Conservation (phyloP, 2,888 invertebrate species). For the Chrysolina oricalcia region DNA sequence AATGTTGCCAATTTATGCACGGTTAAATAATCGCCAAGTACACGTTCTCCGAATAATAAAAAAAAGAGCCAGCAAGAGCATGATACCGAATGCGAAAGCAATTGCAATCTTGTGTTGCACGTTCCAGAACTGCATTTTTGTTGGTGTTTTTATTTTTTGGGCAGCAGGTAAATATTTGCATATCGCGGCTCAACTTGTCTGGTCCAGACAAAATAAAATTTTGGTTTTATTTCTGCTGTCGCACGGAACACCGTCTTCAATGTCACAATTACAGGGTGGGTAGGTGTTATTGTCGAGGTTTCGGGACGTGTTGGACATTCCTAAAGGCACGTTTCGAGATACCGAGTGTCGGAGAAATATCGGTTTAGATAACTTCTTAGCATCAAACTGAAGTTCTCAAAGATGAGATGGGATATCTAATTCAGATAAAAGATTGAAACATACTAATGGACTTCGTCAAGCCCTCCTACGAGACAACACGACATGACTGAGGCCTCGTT, state of each 20-base stretch:
- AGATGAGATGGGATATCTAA: too few relatives aligned
- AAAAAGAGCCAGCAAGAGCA: conserved; percentile 41
- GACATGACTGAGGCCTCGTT: too few relatives aligned
- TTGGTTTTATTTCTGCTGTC: conserved; percentile 60
- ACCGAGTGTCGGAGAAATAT: background rate
- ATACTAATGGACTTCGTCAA: too few relatives aligned
- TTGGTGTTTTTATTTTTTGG: conserved; percentile 48
- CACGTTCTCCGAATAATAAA: conserved; percentile 37
- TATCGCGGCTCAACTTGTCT: conserved; percentile 64
- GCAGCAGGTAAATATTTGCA: conserved; percentile 63
- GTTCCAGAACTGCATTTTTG: conserved; percentile 48
- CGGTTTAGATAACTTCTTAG: background rate
- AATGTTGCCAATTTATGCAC: conserved; percentile 49
- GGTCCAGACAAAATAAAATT: conserved; percentile 67
- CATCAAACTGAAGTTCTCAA: too few relatives aligned
- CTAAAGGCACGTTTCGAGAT: background rate
- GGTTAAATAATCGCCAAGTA: conserved; percentile 46
- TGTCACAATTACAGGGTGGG: conserved; percentile 31
- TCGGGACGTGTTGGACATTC: background rate
- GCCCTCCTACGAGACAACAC: too few relatives aligned
- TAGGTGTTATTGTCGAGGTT: conserved; percentile 14
- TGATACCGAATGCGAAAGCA: conserved; percentile 53
- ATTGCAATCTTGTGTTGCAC: conserved; percentile 60
- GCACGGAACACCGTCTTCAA: conserved; percentile 31
- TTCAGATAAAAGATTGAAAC: too few relatives aligned